Conservation (phyloP, 2,888 invertebrate species). For the Rhyacophila evoluta region DNA sequence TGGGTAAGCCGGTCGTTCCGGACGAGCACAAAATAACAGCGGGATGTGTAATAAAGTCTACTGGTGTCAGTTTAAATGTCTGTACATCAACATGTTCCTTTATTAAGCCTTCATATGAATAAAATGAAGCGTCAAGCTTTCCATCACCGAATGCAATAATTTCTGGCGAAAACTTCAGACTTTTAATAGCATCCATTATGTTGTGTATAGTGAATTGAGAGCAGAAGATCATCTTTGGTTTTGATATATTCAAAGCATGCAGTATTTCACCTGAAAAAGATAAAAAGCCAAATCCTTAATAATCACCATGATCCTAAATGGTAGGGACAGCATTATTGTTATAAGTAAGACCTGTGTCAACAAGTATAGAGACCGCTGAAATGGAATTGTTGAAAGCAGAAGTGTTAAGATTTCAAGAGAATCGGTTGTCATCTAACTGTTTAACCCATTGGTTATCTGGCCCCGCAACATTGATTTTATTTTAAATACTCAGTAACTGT, state of each 20-base stretch:
- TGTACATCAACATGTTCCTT: constrained; percentile 60
- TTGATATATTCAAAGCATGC: constrained; percentile 77
- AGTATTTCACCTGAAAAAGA: constrained; percentile 73
- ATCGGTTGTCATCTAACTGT: too few species aligned
- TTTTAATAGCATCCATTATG: constrained; percentile 68
- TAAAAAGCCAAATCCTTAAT: too few species aligned
- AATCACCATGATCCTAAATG: too few species aligned
- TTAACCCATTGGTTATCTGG: too few species aligned
- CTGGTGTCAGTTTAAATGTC: constrained; percentile 64
- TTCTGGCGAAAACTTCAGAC: constrained; percentile 68
- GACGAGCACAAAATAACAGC: constrained; percentile 74
- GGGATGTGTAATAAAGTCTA: constrained; percentile 61
- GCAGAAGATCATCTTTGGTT: constrained; percentile 78
- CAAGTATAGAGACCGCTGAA: too few species aligned
- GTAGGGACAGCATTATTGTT: too few species aligned
- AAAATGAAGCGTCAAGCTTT: constrained; percentile 61
- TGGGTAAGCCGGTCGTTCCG: constrained; percentile 78
- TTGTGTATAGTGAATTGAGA: constrained; percentile 72
- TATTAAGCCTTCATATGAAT: constrained; percentile 62
- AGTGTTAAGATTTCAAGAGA: too few species aligned
- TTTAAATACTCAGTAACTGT: too few species aligned
- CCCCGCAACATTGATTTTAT: too few species aligned
- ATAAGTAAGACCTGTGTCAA: too few species aligned
- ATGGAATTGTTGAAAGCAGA: too few species aligned
- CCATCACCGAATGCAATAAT: constrained; percentile 72